Evolutionary conservation across 2,888 invertebrate species (phyloP).

Genomic region (Pheosia tremula): DNA sequence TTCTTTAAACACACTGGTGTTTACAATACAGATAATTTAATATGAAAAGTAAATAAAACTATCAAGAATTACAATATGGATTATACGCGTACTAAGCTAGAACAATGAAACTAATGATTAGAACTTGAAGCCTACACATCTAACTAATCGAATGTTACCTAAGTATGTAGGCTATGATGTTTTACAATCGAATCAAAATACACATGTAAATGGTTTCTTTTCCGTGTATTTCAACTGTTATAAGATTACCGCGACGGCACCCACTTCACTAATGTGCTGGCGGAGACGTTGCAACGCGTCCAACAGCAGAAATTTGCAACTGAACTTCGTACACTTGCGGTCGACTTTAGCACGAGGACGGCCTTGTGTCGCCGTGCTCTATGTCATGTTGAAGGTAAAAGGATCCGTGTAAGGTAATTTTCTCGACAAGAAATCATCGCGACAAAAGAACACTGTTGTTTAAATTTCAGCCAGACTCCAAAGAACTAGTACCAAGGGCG

Average conservation of each 20-base stretch:
- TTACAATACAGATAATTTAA: neutral
- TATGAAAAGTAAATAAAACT: neutral
- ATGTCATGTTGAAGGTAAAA: slow-evolving; percentile 21
- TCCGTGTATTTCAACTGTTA: slow-evolving; percentile 2
- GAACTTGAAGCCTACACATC: too few relatives aligned
- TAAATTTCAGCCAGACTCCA: too few relatives aligned
- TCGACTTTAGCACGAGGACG: slow-evolving; percentile 93
- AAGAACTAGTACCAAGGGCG: too few relatives aligned
- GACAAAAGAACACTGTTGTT: too few relatives aligned
- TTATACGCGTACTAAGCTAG: neutral
- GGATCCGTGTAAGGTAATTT: neutral
- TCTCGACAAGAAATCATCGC: too few relatives aligned
- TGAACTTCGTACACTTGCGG: slow-evolving; percentile 91
- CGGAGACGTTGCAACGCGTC: slow-evolving; percentile 72
- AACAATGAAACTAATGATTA: too few relatives aligned
- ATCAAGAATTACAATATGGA: neutral
- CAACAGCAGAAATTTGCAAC: slow-evolving; percentile 84
- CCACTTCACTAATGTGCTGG: slow-evolving; percentile 63
- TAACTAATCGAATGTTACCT: too few relatives aligned
- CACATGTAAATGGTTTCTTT: neutral
- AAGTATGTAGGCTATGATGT: too few relatives aligned
- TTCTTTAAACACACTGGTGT: neutral
- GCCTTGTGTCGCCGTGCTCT: slow-evolving; percentile 87
- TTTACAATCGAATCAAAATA: neutral
- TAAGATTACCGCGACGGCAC: slow-evolving; percentile 54